Evolutionary conservation across 2,888 invertebrate genomes (phyloP), one percentile per base, ranked within the genome.

Genomic region (Oeneis ivallda): DNA sequence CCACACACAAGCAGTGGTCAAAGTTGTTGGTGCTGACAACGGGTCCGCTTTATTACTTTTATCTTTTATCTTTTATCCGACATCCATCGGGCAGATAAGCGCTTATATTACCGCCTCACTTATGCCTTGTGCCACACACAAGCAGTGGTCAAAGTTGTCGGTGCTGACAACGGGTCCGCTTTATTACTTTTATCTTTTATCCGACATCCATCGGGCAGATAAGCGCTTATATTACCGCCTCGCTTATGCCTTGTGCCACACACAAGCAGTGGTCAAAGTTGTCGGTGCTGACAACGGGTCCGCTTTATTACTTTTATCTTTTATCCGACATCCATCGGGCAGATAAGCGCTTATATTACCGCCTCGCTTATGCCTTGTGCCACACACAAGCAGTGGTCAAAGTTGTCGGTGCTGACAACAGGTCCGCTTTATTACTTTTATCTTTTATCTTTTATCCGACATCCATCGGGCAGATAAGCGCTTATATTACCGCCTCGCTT

Each of bases 31-130:
- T 19, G 64, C 64, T 64, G 67, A 62, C 67, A 62, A 41, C 54
- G 60, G 68, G 53, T 60, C 65, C 65, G 60, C 60, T 65, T 70
- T 70, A 70, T 70, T 70, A 65, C 69, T 61, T 67, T 32, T 56
- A 56, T 56, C 56, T 41, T 41, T 47, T n/a, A 17, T 47, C 10
- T 9, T 8, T 56, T 56, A 39, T 54, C 54, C 39, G 62, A 53
- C 39, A 65, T 70, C 69, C 65, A 70, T 70, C 65, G 63, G 39
- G 50, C 39, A 43, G 53, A 53, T 54, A 64, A 64, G 54, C 17
- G 47, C 15, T 45, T 15, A 49, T n/a, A n/a, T n/a, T n/a, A n/a
- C 43, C 34, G 43, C 17, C 19, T 7, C 59, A 49, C 57, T 37
- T 26, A 1, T 62, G 9, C 57, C 61, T 39, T 64, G 56, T 7